phyloP scores from a whole-genome alignment of 1,140 invertebrate genomes.

The Schlechtendalia chinensis region DNA sequence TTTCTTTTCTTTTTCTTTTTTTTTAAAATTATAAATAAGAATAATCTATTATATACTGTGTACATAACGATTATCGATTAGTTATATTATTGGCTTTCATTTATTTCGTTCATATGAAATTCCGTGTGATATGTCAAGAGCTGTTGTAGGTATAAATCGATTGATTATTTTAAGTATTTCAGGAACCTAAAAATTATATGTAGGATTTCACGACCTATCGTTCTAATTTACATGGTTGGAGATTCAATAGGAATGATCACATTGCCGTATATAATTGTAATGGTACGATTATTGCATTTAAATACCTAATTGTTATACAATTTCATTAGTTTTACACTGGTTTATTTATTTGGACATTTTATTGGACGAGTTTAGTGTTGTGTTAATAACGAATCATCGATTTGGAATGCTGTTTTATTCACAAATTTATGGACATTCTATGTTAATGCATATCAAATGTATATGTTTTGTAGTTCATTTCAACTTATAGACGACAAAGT shows the following conservation, averaged over 20 bases:
- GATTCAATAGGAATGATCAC: conserved; percentile 23
- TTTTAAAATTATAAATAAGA: not conserved
- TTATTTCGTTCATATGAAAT: not conserved
- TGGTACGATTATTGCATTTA: not conserved
- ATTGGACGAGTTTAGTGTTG: too few species aligned
- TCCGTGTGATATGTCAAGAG: not conserved
- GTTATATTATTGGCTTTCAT: not conserved
- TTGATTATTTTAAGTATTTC: not conserved
- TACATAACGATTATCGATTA: too few species aligned
- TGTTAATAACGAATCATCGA: too few species aligned
- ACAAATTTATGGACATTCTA: too few species aligned
- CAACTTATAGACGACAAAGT: too few species aligned
- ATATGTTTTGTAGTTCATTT: too few species aligned
- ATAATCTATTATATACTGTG: not conserved
- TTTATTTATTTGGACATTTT: too few species aligned
- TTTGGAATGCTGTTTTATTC: too few species aligned
- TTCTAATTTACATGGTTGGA: not conserved
- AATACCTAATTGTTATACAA: too few species aligned
- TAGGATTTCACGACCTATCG: not conserved
- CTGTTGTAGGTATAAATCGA: not conserved
- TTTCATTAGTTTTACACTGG: too few species aligned
- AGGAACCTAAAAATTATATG: not conserved
- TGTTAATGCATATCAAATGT: too few species aligned
- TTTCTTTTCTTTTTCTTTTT: too few species aligned
- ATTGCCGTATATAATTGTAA: conserved; percentile 12